Conservation (phyloP, 2,113 vertebrate species). For the Oreochromis niloticus region DNA sequence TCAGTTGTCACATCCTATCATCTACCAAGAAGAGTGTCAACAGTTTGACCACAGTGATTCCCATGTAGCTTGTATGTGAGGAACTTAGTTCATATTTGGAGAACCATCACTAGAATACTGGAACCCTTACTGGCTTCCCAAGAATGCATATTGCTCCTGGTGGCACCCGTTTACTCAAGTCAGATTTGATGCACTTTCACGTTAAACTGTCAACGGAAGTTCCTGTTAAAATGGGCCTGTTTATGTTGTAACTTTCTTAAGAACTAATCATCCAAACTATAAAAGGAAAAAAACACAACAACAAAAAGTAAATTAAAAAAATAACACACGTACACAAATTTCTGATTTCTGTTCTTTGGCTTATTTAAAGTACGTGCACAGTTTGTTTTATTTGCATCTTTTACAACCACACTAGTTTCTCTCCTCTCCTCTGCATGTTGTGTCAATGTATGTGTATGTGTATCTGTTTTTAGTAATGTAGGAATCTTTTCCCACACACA, state of each 20-base stretch:
- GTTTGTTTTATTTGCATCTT: background rate
- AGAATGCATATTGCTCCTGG: background rate
- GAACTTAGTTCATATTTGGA: background rate
- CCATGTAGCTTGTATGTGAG: background rate
- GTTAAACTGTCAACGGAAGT: background rate
- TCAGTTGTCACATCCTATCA: background rate
- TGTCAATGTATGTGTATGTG: background rate
- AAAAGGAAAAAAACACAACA: background rate
- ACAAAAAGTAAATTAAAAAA: background rate
- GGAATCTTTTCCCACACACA: background rate
- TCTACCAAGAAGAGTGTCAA: background rate
- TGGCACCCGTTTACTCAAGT: background rate
- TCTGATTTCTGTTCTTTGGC: background rate
- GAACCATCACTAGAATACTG: background rate
- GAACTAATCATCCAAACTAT: background rate
- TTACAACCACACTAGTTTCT: background rate
- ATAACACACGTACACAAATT: background rate
- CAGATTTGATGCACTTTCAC: background rate
- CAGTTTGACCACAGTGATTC: constrained; percentile 1
- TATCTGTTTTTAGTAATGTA: background rate
- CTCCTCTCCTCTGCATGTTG: background rate
- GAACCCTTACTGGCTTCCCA: background rate
- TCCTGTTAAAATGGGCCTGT: background rate
- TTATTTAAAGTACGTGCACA: background rate
- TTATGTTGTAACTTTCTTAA: background rate